Evolutionary conservation across 1,140 invertebrate genomes (phyloP).

Genomic region (Pissodes strobi): DNA sequence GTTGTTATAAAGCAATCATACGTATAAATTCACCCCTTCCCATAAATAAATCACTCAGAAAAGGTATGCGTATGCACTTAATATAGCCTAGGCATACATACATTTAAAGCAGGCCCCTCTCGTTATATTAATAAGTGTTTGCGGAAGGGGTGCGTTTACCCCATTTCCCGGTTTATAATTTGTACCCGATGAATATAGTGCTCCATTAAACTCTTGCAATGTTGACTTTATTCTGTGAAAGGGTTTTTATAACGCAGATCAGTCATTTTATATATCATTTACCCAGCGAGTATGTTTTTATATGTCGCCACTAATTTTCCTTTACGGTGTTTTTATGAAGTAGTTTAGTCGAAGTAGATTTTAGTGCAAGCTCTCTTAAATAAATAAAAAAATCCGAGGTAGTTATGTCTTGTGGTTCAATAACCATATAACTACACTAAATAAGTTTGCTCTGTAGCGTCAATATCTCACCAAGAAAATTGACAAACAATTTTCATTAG

Average conservation of each 20-base stretch:
- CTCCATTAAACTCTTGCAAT: conserved; percentile 24
- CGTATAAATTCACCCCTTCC: background rate
- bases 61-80: conserved; percentile 21
- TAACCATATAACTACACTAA: no score
- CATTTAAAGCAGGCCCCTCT: conserved; percentile 9
- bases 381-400: no score
- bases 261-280: conserved; percentile 18
- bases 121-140: conserved; percentile 33
- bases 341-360: no score
- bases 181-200: conserved; percentile 15
- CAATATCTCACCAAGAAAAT: no score
- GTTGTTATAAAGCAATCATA: conserved; percentile 22
- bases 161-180: conserved; percentile 31
- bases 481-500: no score
- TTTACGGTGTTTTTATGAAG: no score
- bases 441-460: no score
- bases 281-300: conserved; percentile 4
- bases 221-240: conserved; percentile 24
- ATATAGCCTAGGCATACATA: conserved; percentile 16
- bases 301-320: conserved; percentile 16
- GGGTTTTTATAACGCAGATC: conserved; percentile 14
- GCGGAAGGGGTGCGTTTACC: conserved; percentile 29
- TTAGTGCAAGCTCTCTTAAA: no score
- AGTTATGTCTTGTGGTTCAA: no score
- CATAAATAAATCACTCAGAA: conserved; percentile 31